Evolutionary conservation across 2,888 invertebrate genomes (phyloP), one percentile per base, ranked within the genome.

Genomic region (Cryptophagus acutangulus): DNA sequence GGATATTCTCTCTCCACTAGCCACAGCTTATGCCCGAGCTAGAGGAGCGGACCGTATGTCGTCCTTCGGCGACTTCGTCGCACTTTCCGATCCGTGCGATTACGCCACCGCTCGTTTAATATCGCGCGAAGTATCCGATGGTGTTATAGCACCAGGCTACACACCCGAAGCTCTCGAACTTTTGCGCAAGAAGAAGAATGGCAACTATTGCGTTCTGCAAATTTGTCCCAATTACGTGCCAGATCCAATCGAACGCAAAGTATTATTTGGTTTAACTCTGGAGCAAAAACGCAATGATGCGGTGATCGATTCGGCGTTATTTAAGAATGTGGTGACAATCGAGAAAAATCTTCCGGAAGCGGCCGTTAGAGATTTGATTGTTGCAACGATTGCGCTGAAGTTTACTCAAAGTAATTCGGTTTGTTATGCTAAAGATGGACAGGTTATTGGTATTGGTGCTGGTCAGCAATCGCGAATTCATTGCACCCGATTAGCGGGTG

Each of bases 371-470:
- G 97, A 99, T 69, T 74, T 97, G 15, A 87, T 92, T 30, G 91
- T 99, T 1, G 96, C 97, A 1, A 94, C 94, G 0, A 91, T 97
- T 44, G 90, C 96, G 0, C 74, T 97, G 13, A 99, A 99, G 66
- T 99, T 94, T 65, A 95, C 97, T 0, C 97, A 99, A 70, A 96
- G 96, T 57, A 99, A 99, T 71, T 96, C 95, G 0, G 97, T 99
- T 0, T 97, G 96, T 65, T 97, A 87, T 61, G 95, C 96, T 0
- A 84, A 84, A 56, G 87, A 94, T 68, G 94, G 93, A 2, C 84
- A 90, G 76, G 84, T 86, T 8, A 56, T 75, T 74, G 97, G 97
- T 12, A 95, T 95, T 57, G 97, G 97, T 17, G 97, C 97, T n/a
- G 97, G 97, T 0, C 97, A 99, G 65, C 97, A 99, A 70, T 95